These are phyloP conservation scores for Polydrusus tereticollis DNA, from an alignment of 2,888 invertebrate species.

Conservation along the genomic window DNA sequence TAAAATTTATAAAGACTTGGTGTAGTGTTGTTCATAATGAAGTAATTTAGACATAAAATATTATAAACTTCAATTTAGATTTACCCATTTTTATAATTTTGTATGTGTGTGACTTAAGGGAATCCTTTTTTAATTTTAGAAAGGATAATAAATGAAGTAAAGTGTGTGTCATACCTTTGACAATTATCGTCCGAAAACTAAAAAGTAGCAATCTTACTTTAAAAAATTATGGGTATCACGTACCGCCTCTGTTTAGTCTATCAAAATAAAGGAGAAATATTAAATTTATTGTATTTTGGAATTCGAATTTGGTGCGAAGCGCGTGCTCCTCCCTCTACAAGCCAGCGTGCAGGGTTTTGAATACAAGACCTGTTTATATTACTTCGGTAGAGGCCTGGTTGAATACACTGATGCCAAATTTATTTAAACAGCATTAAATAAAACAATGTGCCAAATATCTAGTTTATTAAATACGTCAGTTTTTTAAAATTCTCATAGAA, in stretches of 20 bases:
- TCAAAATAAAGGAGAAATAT: neutral
- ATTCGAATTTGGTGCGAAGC: neutral
- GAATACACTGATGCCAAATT: conserved; percentile 15
- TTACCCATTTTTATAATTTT: too few species aligned
- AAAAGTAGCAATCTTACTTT: neutral
- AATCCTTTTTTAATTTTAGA: neutral
- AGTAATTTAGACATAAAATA: too few species aligned
- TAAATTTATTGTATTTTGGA: conserved; percentile 23
- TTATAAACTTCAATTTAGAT: too few species aligned
- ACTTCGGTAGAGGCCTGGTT: neutral
- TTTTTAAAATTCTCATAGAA: too few species aligned
- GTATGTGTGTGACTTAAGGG: too few species aligned
- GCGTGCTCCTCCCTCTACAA: conserved; percentile 5
- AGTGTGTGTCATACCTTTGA: neutral
- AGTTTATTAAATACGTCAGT: too few species aligned
- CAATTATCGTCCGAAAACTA: neutral
- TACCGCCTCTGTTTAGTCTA: neutral
- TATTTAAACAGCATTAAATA: too few species aligned
- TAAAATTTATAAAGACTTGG: too few species aligned
- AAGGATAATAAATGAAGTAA: neutral
- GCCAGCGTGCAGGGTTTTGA: conserved; percentile 8
- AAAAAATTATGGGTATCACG: neutral
- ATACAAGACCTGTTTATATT: conserved; percentile 24
- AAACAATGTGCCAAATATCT: too few species aligned
- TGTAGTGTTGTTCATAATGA: too few species aligned